Percentiles rank a stretch among this genome's conserved stretches.
Evolutionary conservation across 2,888 invertebrate species (phyloP).

Genomic region (Gasteruption jaculator): DNA sequence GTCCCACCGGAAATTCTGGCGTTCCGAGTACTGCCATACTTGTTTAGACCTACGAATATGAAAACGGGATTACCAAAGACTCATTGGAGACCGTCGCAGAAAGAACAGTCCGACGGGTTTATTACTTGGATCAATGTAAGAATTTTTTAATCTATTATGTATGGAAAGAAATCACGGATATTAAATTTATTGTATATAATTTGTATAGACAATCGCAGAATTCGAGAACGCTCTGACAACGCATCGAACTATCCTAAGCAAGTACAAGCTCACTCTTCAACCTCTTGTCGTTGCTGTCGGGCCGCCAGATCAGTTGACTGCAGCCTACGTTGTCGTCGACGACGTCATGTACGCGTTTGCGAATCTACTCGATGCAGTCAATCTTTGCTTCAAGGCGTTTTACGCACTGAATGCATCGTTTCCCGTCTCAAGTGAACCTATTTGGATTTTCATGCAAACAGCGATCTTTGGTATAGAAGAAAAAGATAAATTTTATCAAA

Average conservation of each 20-base stretch:
- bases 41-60: no score
- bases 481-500: no score
- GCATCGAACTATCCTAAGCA: not conserved
- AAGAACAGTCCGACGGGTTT: no score
- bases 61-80: no score
- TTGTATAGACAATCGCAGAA: conserved; percentile 3
- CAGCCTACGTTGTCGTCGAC: conserved; percentile 7
- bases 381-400: conserved; percentile 8
- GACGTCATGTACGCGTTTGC: not conserved
- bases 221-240: conserved; percentile 2
- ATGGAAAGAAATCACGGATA: no score
- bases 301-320: not conserved
- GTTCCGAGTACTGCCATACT: no score
- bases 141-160: no score
- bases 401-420: conserved; percentile 12
- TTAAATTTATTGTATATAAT: no score
- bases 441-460: conserved; percentile 7
- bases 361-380: conserved; percentile 9
- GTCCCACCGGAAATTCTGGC: no score
- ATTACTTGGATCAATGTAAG: no score
- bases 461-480: no score
- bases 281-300: conserved; percentile 10
- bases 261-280: conserved; percentile 8
- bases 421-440: conserved; percentile 8
- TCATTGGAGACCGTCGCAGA: no score